A percentile compares a stretch with the other conserved stretches of the same genome.
Evolutionary conservation across 2,113 vertebrate genomes (phyloP).

Genomic region (Macroglossus sobrinus): DNA sequence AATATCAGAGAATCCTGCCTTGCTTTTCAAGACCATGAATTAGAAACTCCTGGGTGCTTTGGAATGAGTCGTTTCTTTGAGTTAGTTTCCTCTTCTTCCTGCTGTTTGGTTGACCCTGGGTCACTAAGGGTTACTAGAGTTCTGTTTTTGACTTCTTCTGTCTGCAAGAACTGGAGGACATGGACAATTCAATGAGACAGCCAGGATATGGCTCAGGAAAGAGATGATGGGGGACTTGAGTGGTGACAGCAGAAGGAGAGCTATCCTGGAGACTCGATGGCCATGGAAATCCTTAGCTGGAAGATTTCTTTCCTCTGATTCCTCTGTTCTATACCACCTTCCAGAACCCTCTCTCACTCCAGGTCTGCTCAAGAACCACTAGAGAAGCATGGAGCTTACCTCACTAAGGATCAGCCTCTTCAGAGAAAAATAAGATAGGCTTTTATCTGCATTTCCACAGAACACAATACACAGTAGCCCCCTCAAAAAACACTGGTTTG

Average conservation of each 20-base stretch:
- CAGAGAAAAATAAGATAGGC: background rate
- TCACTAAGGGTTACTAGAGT: background rate
- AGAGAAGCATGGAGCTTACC: background rate
- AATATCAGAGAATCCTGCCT: background rate
- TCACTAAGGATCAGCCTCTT: background rate
- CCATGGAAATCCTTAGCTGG: accelerated
- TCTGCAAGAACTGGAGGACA: background rate
- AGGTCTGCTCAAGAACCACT: background rate
- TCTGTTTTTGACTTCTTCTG: background rate
- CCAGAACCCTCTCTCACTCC: background rate
- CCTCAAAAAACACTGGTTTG: background rate
- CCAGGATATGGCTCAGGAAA: background rate
- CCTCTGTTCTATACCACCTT: background rate
- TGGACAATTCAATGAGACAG: background rate
- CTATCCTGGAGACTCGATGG: background rate
- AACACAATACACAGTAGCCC: accelerated
- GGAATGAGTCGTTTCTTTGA: background rate
- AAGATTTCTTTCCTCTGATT: background rate
- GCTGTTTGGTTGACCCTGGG: background rate
- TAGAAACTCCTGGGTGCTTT: background rate
- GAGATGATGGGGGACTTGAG: background rate
- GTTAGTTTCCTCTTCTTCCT: background rate
- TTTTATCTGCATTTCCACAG: background rate
- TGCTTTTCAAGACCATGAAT: background rate
- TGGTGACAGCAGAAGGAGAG: background rate